Conservation (phyloP, 2,113 vertebrate genomes). For the Archilochus colubris region DNA sequence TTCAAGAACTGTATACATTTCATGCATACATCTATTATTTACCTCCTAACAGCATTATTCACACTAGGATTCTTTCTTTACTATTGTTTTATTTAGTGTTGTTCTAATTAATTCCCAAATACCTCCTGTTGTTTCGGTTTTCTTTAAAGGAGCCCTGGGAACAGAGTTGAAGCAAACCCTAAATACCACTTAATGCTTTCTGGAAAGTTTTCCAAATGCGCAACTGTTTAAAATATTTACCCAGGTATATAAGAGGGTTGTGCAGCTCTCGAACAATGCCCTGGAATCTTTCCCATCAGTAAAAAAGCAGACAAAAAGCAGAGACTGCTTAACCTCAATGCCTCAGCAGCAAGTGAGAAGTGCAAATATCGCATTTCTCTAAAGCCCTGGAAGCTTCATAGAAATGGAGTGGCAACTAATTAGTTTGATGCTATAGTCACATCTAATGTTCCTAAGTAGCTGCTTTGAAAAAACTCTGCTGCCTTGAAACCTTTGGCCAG, state of each 20-base stretch:
- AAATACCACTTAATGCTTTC: conserved; percentile 54
- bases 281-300: conserved; percentile 47
- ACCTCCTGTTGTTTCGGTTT: conserved; percentile 32
- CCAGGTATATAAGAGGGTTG: conserved; percentile 56
- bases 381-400: conserved; percentile 49
- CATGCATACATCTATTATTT: not conserved
- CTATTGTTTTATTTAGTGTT: not conserved
- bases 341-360: conserved; percentile 59
- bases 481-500: conserved; percentile 62
- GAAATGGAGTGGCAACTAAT: conserved; percentile 68
- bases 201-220: conserved; percentile 60
- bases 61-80: not conserved
- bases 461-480: conserved; percentile 56
- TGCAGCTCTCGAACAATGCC: conserved; percentile 9
- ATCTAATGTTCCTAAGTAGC: conserved; percentile 66
- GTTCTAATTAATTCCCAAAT: conserved; percentile 29
- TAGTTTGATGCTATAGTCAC: conserved; percentile 68
- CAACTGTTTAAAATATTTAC: conserved; percentile 60
- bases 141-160: conserved; percentile 39
- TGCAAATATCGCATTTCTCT: conserved; percentile 50
- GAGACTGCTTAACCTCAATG: conserved; percentile 49
- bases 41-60: not conserved
- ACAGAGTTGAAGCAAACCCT: conserved; percentile 39
- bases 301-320: conserved; percentile 43
- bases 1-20: not conserved